These are phyloP conservation scores for Pseudoips prasinana DNA, from an alignment of 2,888 invertebrate species.

Conservation along the genomic window DNA sequence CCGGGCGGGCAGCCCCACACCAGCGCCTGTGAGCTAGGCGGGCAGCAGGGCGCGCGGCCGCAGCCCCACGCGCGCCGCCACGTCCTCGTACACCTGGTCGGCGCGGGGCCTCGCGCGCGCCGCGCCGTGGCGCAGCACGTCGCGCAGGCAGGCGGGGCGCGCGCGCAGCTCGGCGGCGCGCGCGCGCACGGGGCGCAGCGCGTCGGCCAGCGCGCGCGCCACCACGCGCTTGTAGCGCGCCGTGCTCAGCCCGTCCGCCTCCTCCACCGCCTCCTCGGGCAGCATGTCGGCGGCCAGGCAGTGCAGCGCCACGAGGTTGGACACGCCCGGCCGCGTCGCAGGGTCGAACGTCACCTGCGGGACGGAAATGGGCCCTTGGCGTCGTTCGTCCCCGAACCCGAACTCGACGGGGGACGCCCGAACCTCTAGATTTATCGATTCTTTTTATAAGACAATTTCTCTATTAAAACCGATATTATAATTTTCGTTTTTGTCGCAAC, in stretches of 20 bases:
- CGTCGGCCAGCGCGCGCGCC: conserved; percentile 39
- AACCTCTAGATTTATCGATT: too few relatives aligned
- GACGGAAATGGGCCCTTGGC: too few relatives aligned
- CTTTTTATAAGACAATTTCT: too few relatives aligned
- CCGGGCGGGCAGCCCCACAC: conserved; percentile 20
- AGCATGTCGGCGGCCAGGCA: conserved; percentile 86
- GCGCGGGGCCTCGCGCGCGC: conserved; percentile 84
- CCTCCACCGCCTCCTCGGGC: conserved; percentile 86
- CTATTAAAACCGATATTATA: too few relatives aligned
- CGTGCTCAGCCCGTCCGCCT: conserved; percentile 86
- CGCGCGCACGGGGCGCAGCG: conserved; percentile 43
- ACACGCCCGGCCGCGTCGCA: conserved; percentile 90
- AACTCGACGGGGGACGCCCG: too few relatives aligned
- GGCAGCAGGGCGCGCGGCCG: conserved; percentile 6
- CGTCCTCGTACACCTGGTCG: conserved; percentile 83
- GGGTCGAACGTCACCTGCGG: conserved; percentile 89
- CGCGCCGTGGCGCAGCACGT: conserved; percentile 71
- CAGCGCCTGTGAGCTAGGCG: conserved; percentile 52
- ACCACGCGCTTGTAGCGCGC: conserved; percentile 82
- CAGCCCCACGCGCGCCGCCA: conserved; percentile 67
- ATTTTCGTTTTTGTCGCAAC: too few relatives aligned
- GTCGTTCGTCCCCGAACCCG: too few relatives aligned
- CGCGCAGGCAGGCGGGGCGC: conserved; percentile 76
- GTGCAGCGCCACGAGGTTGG: conserved; percentile 94
- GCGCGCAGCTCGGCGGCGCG: conserved; percentile 63